Conservation (phyloP, 2,797 vertebrate species). For the Salmo trutta region DNA sequence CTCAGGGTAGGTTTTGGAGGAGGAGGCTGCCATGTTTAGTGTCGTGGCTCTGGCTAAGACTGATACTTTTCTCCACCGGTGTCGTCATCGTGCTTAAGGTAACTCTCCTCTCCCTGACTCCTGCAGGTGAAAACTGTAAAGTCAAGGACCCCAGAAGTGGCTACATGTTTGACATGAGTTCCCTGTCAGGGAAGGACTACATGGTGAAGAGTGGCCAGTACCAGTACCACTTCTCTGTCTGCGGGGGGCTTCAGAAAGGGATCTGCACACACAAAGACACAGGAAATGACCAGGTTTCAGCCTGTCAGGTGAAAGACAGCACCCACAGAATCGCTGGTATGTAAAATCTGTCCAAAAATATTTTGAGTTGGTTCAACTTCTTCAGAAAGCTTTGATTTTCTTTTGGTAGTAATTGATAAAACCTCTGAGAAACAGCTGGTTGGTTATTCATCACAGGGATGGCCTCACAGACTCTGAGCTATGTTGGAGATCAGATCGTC, state of each 20-base stretch:
- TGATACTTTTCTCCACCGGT: neutral
- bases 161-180: conserved; percentile 82
- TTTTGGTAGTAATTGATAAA: neutral
- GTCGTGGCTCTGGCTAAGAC: neutral
- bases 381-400: neutral
- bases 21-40: neutral
- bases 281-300: conserved; percentile 62
- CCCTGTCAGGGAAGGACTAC: conserved; percentile 77
- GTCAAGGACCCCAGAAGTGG: conserved; percentile 86
- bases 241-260: conserved; percentile 68
- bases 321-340: conserved; percentile 85
- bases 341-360: neutral
- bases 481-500: conserved; percentile 87
- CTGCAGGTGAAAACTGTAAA: conserved; percentile 82
- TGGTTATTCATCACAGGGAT: conserved; percentile 72
- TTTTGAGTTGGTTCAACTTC: neutral
- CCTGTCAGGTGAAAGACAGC: conserved; percentile 79
- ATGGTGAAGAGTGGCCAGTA: conserved; percentile 73
- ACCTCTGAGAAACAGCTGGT: neutral
- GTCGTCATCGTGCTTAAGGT: neutral
- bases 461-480: conserved; percentile 80
- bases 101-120: neutral
- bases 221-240: conserved; percentile 87
- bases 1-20: conserved; percentile 65
- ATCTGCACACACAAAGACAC: conserved; percentile 61